These are phyloP conservation scores for Tiliacea aurago DNA, from an alignment of 2,888 invertebrate genomes.

Conservation along the genomic window DNA sequence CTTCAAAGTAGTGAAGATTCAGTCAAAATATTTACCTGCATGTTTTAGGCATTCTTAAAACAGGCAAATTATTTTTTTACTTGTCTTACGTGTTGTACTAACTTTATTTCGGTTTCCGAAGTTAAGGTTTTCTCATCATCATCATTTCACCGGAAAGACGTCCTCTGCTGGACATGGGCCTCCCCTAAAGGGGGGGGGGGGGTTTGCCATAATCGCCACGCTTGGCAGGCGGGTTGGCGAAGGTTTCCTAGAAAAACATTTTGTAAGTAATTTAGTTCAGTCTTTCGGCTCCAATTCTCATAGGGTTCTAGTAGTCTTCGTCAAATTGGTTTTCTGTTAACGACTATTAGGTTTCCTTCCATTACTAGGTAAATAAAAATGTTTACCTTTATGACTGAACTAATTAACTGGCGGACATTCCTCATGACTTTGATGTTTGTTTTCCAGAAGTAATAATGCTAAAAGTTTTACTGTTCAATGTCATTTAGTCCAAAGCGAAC, in stretches of 20 bases:
- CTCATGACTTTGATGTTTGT: conserved; percentile 13
- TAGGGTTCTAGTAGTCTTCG: background rate
- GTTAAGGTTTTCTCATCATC: no score
- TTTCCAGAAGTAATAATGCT: conserved; percentile 27
- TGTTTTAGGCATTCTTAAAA: no score
- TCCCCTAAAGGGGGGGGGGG: no score
- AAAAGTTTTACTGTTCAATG: conserved; percentile 13
- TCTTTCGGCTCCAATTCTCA: background rate
- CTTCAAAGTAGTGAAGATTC: background rate
- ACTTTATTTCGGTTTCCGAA: background rate
- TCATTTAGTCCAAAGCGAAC: background rate
- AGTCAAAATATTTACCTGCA: background rate
- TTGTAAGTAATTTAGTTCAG: background rate
- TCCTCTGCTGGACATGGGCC: no score
- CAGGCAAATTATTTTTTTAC: no score
- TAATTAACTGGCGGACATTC: conserved; percentile 30
- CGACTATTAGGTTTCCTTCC: conserved; percentile 19
- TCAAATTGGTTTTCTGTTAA: conserved; percentile 19
- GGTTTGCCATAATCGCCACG: no score
- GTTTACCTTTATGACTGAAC: conserved; percentile 16
- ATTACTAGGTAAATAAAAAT: conserved; percentile 17
- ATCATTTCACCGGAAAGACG: no score
- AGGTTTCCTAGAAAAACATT: background rate
- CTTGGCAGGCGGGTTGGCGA: no score
- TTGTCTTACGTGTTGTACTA: no score